Evolutionary conservation across 2,888 invertebrate genomes (phyloP).

Genomic region (Cheilosia vulpina): DNA sequence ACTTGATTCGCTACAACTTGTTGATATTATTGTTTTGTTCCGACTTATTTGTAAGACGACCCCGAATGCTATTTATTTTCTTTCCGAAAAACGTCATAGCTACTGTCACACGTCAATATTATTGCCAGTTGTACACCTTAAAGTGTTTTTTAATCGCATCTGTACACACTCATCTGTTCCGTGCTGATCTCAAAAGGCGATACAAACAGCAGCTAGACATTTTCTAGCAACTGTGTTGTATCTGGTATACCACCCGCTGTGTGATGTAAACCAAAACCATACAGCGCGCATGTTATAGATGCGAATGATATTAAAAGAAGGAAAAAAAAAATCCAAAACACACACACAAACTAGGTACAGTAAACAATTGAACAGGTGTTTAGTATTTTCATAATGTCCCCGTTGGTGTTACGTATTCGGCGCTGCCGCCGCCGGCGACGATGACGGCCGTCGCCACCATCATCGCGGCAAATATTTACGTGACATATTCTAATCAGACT

Average conservation of each 20-base stretch:
- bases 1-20: too few relatives aligned
- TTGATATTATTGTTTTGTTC: too few relatives aligned
- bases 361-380: slow-evolving; percentile 75
- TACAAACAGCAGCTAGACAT: slow-evolving; percentile 13
- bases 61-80: not conserved
- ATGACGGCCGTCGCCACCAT: slow-evolving; percentile 16
- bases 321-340: not conserved
- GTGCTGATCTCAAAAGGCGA: slow-evolving; percentile 38
- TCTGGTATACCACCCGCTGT: slow-evolving; percentile 15
- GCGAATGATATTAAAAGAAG: slow-evolving; percentile 44
- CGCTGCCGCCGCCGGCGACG: slow-evolving; percentile 3
- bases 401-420: slow-evolving; percentile 50
- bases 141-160: slow-evolving; percentile 49
- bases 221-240: not conserved
- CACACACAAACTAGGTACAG: slow-evolving; percentile 31
- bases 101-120: slow-evolving; percentile 21
- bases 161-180: slow-evolving; percentile 50
- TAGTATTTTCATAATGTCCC: slow-evolving; percentile 67
- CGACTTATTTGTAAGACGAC: too few relatives aligned
- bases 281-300: slow-evolving; percentile 54
- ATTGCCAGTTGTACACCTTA: slow-evolving; percentile 23
- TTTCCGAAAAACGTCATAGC: not conserved
- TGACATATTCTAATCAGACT: slow-evolving; percentile 70
- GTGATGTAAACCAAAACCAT: slow-evolving; percentile 41
- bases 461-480: slow-evolving; percentile 56